These are phyloP conservation scores for Ips typographus DNA, from an alignment of 1,140 invertebrate species.

Conservation along the genomic window DNA sequence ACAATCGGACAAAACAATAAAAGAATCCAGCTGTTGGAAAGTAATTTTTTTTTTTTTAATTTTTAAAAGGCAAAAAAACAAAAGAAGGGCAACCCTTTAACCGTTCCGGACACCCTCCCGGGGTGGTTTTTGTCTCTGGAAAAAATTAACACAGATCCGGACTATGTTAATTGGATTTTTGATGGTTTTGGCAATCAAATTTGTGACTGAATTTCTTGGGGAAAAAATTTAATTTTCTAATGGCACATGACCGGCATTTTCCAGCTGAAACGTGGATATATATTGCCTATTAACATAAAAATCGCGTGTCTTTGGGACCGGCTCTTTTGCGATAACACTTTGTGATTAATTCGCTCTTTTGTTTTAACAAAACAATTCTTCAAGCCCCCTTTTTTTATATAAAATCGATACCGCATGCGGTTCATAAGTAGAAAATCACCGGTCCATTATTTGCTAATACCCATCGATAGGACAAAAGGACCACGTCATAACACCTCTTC, in stretches of 20 bases:
- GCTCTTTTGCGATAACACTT: not conserved
- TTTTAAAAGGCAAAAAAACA: too few relatives aligned
- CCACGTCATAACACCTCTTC: not conserved
- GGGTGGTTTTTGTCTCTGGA: too few relatives aligned
- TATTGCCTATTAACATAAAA: slow-evolving; percentile 4
- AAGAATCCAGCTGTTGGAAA: too few relatives aligned
- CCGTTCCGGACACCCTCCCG: too few relatives aligned
- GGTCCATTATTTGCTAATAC: too few relatives aligned
- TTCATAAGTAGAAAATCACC: not conserved
- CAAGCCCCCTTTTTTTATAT: not conserved
- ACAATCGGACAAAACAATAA: too few relatives aligned
- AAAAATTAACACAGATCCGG: too few relatives aligned
- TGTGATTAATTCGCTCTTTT: slow-evolving; percentile 2
- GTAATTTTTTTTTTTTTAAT: too few relatives aligned
- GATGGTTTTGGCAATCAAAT: too few relatives aligned
- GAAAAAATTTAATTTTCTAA: slow-evolving; percentile 5
- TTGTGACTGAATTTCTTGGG: too few relatives aligned
- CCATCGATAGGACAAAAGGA: not conserved
- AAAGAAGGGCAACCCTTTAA: too few relatives aligned
- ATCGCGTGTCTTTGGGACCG: not conserved
- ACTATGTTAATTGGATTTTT: too few relatives aligned
- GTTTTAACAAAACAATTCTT: not conserved
- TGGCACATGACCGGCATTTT: slow-evolving; percentile 1
- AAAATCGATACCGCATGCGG: not conserved
- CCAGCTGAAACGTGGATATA: not conserved